Evolutionary conservation across 2,797 vertebrate species (phyloP).

Genomic region (Rachycentron canadum): DNA sequence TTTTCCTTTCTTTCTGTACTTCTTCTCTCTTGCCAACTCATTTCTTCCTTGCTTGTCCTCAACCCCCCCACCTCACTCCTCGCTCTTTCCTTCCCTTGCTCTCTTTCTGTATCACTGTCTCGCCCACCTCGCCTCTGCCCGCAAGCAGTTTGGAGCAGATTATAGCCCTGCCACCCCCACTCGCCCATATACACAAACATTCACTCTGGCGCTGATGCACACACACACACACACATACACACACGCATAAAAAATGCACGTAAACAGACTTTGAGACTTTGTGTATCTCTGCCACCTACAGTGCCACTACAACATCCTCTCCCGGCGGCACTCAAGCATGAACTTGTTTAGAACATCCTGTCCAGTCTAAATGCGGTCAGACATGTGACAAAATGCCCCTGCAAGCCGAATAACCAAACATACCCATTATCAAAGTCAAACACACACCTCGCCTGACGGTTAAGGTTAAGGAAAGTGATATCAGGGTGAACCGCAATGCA

Average conservation of each 20-base stretch:
- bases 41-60: slow-evolving; percentile 60
- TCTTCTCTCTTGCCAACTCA: slow-evolving; percentile 68
- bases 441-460: slow-evolving; percentile 61
- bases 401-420: slow-evolving; percentile 59
- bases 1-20: slow-evolving; percentile 53
- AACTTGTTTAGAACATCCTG: slow-evolving; percentile 80
- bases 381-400: slow-evolving; percentile 67
- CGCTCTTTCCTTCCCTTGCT: slow-evolving; percentile 68
- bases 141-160: slow-evolving; percentile 85
- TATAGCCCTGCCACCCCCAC: slow-evolving; percentile 84
- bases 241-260: slow-evolving; percentile 30
- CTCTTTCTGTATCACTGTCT: slow-evolving; percentile 84
- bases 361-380: slow-evolving; percentile 74
- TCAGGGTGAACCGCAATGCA: slow-evolving; percentile 64
- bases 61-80: slow-evolving; percentile 1
- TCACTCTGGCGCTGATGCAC: slow-evolving; percentile 67
- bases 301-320: slow-evolving; percentile 76
- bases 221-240: slow-evolving; percentile 39
- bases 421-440: slow-evolving; percentile 67
- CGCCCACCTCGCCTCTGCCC: slow-evolving; percentile 85
- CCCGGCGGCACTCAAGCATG: slow-evolving; percentile 58
- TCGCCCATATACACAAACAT: slow-evolving; percentile 81
- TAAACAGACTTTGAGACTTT: slow-evolving; percentile 71
- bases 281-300: slow-evolving; percentile 78
- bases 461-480: slow-evolving; percentile 73